Evolutionary conservation across 2,113 vertebrate species (phyloP).

Genomic region (Paramisgurnus dabryanus): DNA sequence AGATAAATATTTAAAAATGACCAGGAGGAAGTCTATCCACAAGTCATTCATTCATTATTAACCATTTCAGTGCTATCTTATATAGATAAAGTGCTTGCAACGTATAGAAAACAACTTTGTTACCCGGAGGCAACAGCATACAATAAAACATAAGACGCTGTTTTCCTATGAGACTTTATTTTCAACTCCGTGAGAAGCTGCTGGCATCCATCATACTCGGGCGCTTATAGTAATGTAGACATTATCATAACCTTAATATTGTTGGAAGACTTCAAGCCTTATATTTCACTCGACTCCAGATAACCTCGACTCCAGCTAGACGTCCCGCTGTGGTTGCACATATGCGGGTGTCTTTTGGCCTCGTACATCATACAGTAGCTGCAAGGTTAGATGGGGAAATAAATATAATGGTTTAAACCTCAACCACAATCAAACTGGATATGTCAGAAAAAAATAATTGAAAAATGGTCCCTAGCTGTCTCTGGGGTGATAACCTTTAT

Average conservation of each 20-base stretch:
- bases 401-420: conserved; percentile 25
- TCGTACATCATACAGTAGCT: conserved; percentile 24
- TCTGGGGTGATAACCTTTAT: too few species aligned
- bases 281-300: conserved; percentile 21
- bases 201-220: background rate
- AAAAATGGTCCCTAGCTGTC: too few species aligned
- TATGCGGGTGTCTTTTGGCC: background rate
- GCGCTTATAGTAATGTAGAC: background rate
- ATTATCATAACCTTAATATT: conserved; percentile 37
- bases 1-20: too few species aligned
- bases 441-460: too few species aligned
- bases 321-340: conserved; percentile 2
- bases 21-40: too few species aligned
- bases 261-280: conserved; percentile 20
- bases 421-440: background rate
- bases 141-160: background rate
- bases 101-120: too few species aligned
- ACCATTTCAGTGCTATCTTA: too few species aligned
- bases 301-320: conserved; percentile 22
- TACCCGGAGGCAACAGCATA: too few species aligned
- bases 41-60: too few species aligned
- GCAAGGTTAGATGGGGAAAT: conserved; percentile 11
- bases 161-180: conserved; percentile 17
- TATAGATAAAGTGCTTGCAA: too few species aligned
- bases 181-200: background rate